Percentiles rank a stretch among this genome's conserved stretches.
Evolutionary conservation across 2,113 vertebrate genomes (phyloP).

Genomic region (Potamarius usumacintae): DNA sequence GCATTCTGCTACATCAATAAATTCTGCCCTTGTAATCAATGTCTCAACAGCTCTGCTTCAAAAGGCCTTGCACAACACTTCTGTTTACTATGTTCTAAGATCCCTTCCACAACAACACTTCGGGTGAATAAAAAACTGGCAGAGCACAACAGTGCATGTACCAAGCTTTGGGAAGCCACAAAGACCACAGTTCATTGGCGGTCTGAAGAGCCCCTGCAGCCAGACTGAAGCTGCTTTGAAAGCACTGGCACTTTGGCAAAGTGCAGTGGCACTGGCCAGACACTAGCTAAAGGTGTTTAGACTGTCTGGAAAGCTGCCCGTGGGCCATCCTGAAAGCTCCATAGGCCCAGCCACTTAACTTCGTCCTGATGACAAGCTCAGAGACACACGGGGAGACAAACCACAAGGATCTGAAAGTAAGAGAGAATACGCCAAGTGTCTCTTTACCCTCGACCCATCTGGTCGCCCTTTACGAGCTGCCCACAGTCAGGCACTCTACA

Average conservation of each 20-base stretch:
- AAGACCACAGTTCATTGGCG: background rate
- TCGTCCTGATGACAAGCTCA: conserved; percentile 36
- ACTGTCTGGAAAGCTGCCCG: conserved; percentile 41
- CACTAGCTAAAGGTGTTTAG: conserved; percentile 41
- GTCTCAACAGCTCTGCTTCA: background rate
- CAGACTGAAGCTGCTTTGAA: conserved; percentile 14
- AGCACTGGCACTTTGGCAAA: conserved; percentile 43
- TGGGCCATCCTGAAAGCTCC: conserved; percentile 17
- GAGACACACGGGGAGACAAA: conserved; percentile 7
- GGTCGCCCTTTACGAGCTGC: conserved; percentile 31
- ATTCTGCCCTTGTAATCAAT: background rate
- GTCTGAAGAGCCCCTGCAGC: conserved; percentile 10
- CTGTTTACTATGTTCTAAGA: background rate
- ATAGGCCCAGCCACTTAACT: conserved; percentile 44
- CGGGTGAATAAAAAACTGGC: conserved; percentile 6
- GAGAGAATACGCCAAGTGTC: conserved; percentile 2
- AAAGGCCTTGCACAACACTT: background rate
- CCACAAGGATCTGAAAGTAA: conserved; percentile 7
- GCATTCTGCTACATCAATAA: conserved; percentile 9
- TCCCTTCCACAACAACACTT: background rate
- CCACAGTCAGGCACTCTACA: conserved; percentile 69
- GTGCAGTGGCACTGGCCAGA: conserved; percentile 40
- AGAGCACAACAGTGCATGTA: background rate
- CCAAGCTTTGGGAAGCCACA: conserved; percentile 9
- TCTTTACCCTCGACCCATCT: conserved; percentile 2